Evolutionary conservation across 2,797 vertebrate genomes (phyloP).

Genomic region (Stomatorhinus walkeri): DNA sequence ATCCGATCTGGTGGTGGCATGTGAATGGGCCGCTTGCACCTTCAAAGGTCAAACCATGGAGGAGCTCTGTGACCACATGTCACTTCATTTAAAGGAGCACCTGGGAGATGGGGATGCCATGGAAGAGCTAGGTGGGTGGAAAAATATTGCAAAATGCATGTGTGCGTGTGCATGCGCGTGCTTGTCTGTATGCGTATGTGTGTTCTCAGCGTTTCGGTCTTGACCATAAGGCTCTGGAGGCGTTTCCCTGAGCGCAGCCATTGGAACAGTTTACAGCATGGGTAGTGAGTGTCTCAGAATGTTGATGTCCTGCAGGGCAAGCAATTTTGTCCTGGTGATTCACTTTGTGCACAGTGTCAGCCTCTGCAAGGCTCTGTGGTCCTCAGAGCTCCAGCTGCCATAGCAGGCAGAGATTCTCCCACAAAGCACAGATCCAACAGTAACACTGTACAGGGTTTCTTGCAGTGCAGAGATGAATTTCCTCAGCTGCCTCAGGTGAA

Average conservation of each 20-base stretch:
- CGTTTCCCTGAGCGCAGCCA: not conserved
- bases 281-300: not conserved
- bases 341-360: not conserved
- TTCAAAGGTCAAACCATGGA: slow-evolving; percentile 55
- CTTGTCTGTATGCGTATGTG: not conserved
- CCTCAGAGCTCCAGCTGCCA: not conserved
- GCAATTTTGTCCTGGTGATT: not conserved
- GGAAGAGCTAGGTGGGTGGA: slow-evolving; percentile 65
- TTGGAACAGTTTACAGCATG: not conserved
- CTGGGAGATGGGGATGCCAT: slow-evolving; percentile 60
- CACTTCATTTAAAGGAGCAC: slow-evolving; percentile 53
- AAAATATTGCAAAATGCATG: not conserved
- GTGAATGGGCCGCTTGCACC: slow-evolving; percentile 57
- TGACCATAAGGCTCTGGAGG: not conserved
- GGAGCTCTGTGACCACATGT: slow-evolving; percentile 62
- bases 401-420: not conserved
- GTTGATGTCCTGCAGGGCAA: not conserved
- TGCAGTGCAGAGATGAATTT: not conserved
- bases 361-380: not conserved
- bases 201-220: not conserved
- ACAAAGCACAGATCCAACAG: not conserved
- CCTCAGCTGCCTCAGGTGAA: not conserved
- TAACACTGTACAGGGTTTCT: not conserved
- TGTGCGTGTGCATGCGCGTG: not conserved
- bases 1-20: slow-evolving; percentile 46